Base-by-base conservation (phyloP, 2,888 invertebrate genomes). In the Ectemnius continuus region DNA sequence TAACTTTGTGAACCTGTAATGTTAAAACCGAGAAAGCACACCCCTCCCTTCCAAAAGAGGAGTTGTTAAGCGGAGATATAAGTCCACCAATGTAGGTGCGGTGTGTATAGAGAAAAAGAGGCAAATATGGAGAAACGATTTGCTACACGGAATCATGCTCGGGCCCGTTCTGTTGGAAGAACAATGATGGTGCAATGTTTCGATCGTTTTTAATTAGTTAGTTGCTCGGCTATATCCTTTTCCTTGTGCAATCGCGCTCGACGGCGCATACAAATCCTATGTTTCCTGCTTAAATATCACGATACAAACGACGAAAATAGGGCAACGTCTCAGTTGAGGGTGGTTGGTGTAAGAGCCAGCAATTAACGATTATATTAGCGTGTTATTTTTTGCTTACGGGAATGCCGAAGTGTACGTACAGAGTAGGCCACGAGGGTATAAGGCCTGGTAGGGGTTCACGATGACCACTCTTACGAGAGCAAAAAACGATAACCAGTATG, bases 181-280 rank as follows among this genome's bases (percentile, higher is more conserved):
- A 45, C 36, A 47, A 16, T 4, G 18, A 70, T 46, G 6, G 67
- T 72, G 72, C 72, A 68, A 66, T 69, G 66, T 71, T 62, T 69
- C 76, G 71, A 68, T 71, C 57, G 70, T 77, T 60, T 61, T 77
- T 76, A 76, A 63, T 46, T 71, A 75, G 65, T 69, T 72, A 72
- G 77, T 72, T 75, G 14, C 58, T 69, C 72, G 71, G 75, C 20
- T 70, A 67, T 67, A 47, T 65, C 28, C 28, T 52, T 76, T 64
- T 70, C 46, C 65, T 75, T 47, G 65, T 68, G 76, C 72, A 73
- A 63, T 73, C 73, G 73, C 48, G 65, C 65, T 57, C 52, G 70
- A 59, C 62, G 36, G 52, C 36, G 63, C 59, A 36, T 36, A 36
- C 61, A 73, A 20, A 62, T 66, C 52, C 16, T 52, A 52, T 14